A percentile compares a stretch with the other conserved stretches of the same genome.
phyloP scores from a whole-genome alignment of 2,113 vertebrate species.

The Gila orcuttii region DNA sequence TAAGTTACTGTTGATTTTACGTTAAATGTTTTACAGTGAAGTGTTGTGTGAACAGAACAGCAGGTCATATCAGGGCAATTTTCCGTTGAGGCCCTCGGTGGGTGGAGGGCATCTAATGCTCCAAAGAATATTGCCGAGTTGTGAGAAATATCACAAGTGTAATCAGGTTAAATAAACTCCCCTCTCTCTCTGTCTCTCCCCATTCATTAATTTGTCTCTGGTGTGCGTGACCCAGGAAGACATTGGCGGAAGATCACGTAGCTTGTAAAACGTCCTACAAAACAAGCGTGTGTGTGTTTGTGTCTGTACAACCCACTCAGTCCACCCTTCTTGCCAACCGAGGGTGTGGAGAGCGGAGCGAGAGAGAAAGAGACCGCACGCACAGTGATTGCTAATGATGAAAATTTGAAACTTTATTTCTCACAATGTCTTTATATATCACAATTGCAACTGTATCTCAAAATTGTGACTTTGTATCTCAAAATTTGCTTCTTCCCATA shows the following conservation, averaged over 20 bases:
- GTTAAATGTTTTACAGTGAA: too few species aligned
- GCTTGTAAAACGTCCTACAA: constrained; percentile 38
- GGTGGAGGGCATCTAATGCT: constrained; percentile 57
- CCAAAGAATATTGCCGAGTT: constrained; percentile 54
- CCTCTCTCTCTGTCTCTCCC: constrained; percentile 24
- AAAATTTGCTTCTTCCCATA: background rate
- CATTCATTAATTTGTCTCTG: constrained; percentile 31
- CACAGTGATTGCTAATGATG: background rate
- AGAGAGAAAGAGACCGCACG: background rate
- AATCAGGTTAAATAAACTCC: constrained; percentile 72
- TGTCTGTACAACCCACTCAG: constrained; percentile 21
- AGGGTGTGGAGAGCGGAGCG: background rate
- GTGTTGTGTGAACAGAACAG: constrained; percentile 40
- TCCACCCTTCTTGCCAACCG: constrained; percentile 25
- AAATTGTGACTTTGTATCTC: background rate
- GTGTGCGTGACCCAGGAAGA: constrained; percentile 42
- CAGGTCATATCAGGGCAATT: constrained; percentile 50
- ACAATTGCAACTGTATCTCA: background rate
- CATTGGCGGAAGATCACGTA: constrained; percentile 51
- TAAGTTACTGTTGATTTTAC: too few species aligned
- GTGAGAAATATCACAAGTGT: constrained; percentile 65
- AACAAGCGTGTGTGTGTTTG: constrained; percentile 16
- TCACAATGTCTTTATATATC: background rate
- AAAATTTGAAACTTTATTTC: background rate
- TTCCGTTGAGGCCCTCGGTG: constrained; percentile 56